Base-by-base conservation (phyloP, 92 coral and sea anemone genomes). In the Parazoanthus swiftii region DNA sequence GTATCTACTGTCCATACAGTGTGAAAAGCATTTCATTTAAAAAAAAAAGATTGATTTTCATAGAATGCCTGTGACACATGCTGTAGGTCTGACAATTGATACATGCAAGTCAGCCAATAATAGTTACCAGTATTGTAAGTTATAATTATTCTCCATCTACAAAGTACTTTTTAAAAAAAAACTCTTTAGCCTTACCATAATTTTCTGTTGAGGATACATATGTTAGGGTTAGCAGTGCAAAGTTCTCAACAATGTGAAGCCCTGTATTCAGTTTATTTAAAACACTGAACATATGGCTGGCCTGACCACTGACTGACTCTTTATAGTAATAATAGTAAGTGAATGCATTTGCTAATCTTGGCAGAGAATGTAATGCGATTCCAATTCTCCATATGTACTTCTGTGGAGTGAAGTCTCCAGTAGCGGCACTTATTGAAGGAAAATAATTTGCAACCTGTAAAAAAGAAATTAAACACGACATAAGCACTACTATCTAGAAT, bases 161-260 rank as follows among this genome's bases (percentile, higher is more conserved):
- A 8, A 21, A 35, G 46, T 36, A 42, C 33, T 29, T 29, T n/a
- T 29, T 29, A 29, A 23, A 42, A 26, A 13, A 10, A 16, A 59
- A 77, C 67, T 5, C 26, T 63, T 66, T 75, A 81, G 35, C 39
- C 98, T 93, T 85, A 97, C 99, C 94, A 94, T 88, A 94, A 77
- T 97, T 97, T 35, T 97, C 99, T 75, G 90, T 76, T 43, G 98
- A 95, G 16, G 99, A 95, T 23, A 97, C 90, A 81, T 93, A 97
- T 35, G 97, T 97, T 4, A 97, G 80, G 1, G 90, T 77, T 44
- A 97, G 85, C 70, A 97, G 93, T 26, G 97, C 97, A 70, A 93
- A 86, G 91, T 93, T 95, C 78, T 97, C 99, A 46, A 91, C 88
- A 26, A 88, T 85, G 86, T 92, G 92, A 21, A 90, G 83, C 59